Conservation (phyloP, 2,113 vertebrate genomes). For the Leiothrix lutea region DNA sequence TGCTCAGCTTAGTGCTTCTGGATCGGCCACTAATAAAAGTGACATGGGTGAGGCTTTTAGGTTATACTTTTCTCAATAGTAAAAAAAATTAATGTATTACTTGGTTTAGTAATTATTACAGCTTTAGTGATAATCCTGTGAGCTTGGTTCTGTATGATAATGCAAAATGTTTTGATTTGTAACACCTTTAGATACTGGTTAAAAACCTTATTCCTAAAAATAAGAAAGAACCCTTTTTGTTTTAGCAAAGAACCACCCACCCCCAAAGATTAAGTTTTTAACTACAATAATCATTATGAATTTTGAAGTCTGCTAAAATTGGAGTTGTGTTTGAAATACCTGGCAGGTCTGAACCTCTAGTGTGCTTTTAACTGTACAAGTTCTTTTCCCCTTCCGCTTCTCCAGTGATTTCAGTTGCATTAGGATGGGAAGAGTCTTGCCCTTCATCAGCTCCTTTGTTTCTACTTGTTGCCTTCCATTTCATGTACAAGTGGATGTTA, state of each 20-base stretch:
- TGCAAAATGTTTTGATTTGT: background rate
- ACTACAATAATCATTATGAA: background rate
- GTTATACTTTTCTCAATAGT: background rate
- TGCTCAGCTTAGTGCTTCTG: background rate
- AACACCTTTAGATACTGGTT: background rate
- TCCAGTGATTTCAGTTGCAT: background rate
- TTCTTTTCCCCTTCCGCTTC: background rate
- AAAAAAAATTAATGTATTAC: background rate
- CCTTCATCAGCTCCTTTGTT: background rate
- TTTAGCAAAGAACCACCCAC: background rate
- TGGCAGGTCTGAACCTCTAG: background rate
- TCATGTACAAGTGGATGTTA: background rate
- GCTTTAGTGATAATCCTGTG: background rate
- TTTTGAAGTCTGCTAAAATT: background rate
- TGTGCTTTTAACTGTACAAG: background rate
- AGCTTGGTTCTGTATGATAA: background rate
- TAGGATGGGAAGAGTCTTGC: background rate
- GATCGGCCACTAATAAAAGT: background rate
- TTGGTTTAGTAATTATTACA: background rate
- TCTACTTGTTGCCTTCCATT: background rate
- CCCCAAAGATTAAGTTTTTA: background rate
- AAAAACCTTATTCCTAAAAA: background rate
- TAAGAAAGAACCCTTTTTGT: background rate
- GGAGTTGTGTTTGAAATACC: background rate
- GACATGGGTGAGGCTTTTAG: constrained; percentile 43